Evolutionary conservation across 1,140 invertebrate genomes (phyloP), one percentile per base, ranked within the genome.

Genomic region (Hyles vespertilio): DNA sequence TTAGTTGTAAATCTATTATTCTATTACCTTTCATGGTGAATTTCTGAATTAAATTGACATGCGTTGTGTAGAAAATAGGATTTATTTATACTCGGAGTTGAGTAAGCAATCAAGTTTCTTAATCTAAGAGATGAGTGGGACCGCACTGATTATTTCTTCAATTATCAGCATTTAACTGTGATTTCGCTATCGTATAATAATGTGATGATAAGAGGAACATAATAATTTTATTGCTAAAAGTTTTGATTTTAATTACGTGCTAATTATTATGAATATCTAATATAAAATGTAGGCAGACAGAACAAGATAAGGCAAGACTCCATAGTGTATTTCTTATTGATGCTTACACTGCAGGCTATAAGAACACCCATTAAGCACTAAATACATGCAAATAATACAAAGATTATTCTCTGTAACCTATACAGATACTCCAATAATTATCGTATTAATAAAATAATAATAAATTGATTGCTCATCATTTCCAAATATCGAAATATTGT

Each of bases 101-200:
- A 34, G 32, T 58, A 51, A 22, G 34, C 43, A 53, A 59, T 58
- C 56, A 22, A 47, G 22, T 51, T 58, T 9, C 33, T 45, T 51
- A 58, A 58, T 58, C 57, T 51, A 51, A 22, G 32, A 58, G 57
- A 52, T 58, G 57, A 58, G 57, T 58, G 32, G 50, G 36, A 12
- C 56, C 47, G 48, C 56, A 51, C n/a, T 43, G 32, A 51, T 51
- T 51, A 58, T 51, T 51, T 34, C 34, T 11, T 45, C 33, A 34
- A 50, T 58, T 58, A 58, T 58, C 57, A 40, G 40, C 50, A 32
- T 51, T 58, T 44, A 51, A 6, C n/a, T 34, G 51, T 47, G 58
- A 59, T 59, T 59, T 40, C 3, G 11, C 53, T 59, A 59, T 59
- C 58, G 48, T 32, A 32, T 43, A 51, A 58, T 51, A 40, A 45